Percentiles rank a stretch among this genome's conserved stretches.
Evolutionary conservation across 2,888 invertebrate species (phyloP).

Genomic region (Heteropelma amictum): DNA sequence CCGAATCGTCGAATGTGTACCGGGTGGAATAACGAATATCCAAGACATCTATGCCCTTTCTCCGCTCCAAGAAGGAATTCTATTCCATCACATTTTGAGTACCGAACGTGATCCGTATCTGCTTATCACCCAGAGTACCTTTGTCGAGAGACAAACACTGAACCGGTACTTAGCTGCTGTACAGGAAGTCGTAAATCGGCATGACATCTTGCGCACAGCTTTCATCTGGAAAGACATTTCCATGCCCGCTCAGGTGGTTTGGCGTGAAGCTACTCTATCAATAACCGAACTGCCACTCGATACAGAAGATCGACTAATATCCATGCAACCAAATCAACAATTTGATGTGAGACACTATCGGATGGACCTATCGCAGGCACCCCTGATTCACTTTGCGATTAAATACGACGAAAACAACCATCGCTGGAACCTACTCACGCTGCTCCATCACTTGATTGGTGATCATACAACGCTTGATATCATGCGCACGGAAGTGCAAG

Average conservation of each 20-base stretch:
- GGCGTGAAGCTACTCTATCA: neutral
- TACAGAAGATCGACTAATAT: neutral
- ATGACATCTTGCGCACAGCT: conserved; percentile 2
- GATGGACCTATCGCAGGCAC: neutral
- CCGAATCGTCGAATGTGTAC: neutral
- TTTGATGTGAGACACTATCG: neutral
- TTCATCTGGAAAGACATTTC: neutral
- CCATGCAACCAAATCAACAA: neutral
- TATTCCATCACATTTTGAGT: conserved; percentile 4
- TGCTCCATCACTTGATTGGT: neutral
- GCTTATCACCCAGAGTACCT: neutral
- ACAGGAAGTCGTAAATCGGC: neutral
- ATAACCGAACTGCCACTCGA: conserved; percentile 3
- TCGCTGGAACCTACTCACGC: neutral
- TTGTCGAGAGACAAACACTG: neutral
- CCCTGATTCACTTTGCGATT: neutral
- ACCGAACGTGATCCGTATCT: neutral
- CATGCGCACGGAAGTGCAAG: neutral
- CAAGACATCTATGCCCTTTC: neutral
- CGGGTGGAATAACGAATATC: neutral
- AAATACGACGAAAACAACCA: neutral
- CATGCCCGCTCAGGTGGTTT: conserved; percentile 6
- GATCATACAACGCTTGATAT: conserved; percentile 6
- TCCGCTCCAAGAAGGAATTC: conserved; percentile 4
- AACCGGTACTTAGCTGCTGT: neutral